phyloP scores from a whole-genome alignment of 2,113 vertebrate genomes.

The Calyptomena viridis region DNA sequence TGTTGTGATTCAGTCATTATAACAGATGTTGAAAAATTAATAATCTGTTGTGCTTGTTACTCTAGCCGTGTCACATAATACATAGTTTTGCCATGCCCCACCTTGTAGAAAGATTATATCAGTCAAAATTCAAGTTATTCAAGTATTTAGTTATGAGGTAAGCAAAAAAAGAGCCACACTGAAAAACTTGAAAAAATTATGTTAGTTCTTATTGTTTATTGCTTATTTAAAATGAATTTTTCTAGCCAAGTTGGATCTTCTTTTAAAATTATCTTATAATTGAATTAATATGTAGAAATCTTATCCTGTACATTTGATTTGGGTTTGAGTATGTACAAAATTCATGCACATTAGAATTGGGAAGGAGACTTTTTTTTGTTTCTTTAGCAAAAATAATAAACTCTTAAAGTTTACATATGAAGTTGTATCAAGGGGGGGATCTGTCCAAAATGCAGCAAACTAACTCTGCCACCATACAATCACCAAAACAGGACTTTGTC shows the following conservation, averaged over 20 bases:
- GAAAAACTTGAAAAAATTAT: neutral
- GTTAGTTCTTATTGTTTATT: neutral
- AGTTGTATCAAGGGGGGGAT: neutral
- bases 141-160: neutral
- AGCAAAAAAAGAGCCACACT: neutral
- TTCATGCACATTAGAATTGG: neutral
- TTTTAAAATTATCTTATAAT: neutral
- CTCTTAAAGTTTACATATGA: neutral
- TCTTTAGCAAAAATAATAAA: neutral
- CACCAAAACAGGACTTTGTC: neutral
- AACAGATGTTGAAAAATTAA: neutral
- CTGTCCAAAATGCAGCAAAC: neutral
- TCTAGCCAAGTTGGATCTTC: neutral
- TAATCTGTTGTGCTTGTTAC: neutral
- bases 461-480: neutral
- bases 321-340: neutral
- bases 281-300: neutral
- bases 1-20: neutral
- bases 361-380: neutral
- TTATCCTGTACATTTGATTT: neutral
- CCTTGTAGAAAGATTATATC: neutral
- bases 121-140: neutral
- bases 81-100: neutral
- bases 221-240: neutral
- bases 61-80: neutral